phyloP scores from a whole-genome alignment of 2,888 invertebrate genomes.

The Drosophila silvestris region DNA sequence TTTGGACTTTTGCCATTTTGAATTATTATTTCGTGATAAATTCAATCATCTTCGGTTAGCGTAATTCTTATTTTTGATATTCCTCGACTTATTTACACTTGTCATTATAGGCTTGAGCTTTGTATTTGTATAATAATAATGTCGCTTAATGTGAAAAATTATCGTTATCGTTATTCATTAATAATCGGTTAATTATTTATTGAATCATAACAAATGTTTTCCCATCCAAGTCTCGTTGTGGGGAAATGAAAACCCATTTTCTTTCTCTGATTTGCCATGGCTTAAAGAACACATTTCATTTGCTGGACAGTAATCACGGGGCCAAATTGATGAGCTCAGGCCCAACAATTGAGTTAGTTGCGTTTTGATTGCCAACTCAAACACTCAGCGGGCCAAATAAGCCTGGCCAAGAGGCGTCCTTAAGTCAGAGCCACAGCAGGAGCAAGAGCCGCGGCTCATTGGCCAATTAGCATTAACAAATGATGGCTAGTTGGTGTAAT shows the following conservation, averaged over 20 bases:
- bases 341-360: constrained; percentile 46
- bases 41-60: not conserved
- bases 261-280: not conserved
- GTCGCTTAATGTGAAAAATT: not conserved
- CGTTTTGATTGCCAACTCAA: constrained; percentile 38
- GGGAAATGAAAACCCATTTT: constrained; percentile 7
- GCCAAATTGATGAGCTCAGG: constrained; percentile 52
- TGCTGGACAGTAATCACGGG: constrained; percentile 23
- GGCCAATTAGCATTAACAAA: constrained; percentile 79
- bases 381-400: constrained; percentile 24
- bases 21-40: not conserved
- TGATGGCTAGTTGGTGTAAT: constrained; percentile 79
- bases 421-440: not conserved
- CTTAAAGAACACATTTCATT: constrained; percentile 3
- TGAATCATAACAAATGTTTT: not conserved
- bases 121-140: not conserved
- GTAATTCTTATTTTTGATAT: not conserved
- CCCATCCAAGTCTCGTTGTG: not conserved
- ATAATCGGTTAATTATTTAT: not conserved
- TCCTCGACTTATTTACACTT: not conserved
- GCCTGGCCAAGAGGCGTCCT: constrained; percentile 24
- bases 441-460: constrained; percentile 58
- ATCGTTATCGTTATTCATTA: not conserved
- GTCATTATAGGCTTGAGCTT: not conserved
- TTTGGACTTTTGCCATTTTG: not conserved